Base-by-base conservation (phyloP, 1,140 invertebrate species). In the Pogonomyrmex californicus region DNA sequence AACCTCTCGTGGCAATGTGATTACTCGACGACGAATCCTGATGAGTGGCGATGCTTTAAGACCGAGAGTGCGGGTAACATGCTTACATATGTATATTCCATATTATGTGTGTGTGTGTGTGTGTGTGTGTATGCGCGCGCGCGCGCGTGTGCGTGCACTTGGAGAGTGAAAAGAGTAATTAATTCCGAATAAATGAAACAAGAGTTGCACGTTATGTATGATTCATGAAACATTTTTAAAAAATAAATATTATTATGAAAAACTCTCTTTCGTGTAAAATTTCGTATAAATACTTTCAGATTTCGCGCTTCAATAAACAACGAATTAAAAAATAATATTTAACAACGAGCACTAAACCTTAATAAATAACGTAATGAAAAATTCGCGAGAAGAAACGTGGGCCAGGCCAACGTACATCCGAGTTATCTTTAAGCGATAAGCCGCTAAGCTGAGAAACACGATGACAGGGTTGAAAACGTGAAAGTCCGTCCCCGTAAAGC, bases 391-490 rank as follows among this genome's bases (percentile, higher is more conserved):
- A 71, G 38, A 60, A 87, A 77, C 38, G 10, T 23, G n/a, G 4
- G 6, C 4, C 23, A 88, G 49, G 77, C 1, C 54, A 23, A 17
- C 10, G 41, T 12, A 54, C 30, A 14, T 49, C 4, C 17, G 17
- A 49, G n/a, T 60, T 60, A 82, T 82, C 54, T 75, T 75, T 47
- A 66, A 17, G 49, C n/a, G 56, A 83, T 83, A 60, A 17, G 56
- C n/a, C 3, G 4, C 30, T 38, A 33, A 56, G 76, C 62, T 38
- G 86, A 68, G 87, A 68, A 71, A 68, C 54, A 51, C 38, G 73
- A 41, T 17, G 23, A 33, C 62, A 9, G 7, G 63, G 5, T 47
- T 5, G 47, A 68, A 62, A 78, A 76, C 71, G 75, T 62, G 79
- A 83, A 12, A 23, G 41, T 49, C 33, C 9, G 51, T 51, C 36